A percentile compares a stretch with the other conserved stretches of the same genome.
Conservation (phyloP, 2,888 invertebrate genomes). For the Apodemia hepburni region DNA sequence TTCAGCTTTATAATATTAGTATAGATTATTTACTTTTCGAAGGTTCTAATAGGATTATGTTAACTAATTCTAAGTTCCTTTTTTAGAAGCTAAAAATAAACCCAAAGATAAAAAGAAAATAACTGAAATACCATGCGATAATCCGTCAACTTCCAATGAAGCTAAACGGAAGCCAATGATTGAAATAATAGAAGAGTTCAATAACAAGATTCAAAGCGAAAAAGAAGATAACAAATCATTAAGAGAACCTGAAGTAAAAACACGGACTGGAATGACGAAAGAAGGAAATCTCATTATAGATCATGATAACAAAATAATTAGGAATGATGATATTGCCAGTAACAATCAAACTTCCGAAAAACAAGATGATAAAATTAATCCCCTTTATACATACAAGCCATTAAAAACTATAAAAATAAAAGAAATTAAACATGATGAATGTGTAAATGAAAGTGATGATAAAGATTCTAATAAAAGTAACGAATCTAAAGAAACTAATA, state of each 20-base stretch:
- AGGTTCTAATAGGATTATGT: neutral
- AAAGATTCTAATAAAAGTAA: slow-evolving; percentile 8
- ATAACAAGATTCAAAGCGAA: slow-evolving; percentile 35
- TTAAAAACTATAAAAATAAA: slow-evolving; percentile 21
- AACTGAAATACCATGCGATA: slow-evolving; percentile 23
- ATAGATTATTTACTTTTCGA: too few relatives aligned
- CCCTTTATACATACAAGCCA: slow-evolving; percentile 10
- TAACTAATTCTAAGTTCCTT: neutral
- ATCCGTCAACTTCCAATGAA: slow-evolving; percentile 33
- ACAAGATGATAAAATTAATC: neutral
- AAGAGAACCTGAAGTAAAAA: neutral
- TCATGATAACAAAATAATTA: slow-evolving; percentile 43
- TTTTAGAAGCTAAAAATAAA: slow-evolving; percentile 7
- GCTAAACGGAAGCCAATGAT: slow-evolving; percentile 53
- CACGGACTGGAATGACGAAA: slow-evolving; percentile 34
- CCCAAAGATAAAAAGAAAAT: neutral
- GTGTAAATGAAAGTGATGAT: slow-evolving; percentile 12
- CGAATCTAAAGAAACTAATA: slow-evolving; percentile 16
- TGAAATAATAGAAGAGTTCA: slow-evolving; percentile 50
- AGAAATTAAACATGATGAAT: slow-evolving; percentile 20
- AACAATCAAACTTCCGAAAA: slow-evolving; percentile 14
- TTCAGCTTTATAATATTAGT: too few relatives aligned
- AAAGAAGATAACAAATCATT: slow-evolving; percentile 23
- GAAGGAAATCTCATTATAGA: slow-evolving; percentile 48
- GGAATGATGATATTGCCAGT: neutral